Evolutionary conservation across 1,140 invertebrate species (phyloP), one percentile per base, ranked within the genome.

Genomic region (Euschistus heros): DNA sequence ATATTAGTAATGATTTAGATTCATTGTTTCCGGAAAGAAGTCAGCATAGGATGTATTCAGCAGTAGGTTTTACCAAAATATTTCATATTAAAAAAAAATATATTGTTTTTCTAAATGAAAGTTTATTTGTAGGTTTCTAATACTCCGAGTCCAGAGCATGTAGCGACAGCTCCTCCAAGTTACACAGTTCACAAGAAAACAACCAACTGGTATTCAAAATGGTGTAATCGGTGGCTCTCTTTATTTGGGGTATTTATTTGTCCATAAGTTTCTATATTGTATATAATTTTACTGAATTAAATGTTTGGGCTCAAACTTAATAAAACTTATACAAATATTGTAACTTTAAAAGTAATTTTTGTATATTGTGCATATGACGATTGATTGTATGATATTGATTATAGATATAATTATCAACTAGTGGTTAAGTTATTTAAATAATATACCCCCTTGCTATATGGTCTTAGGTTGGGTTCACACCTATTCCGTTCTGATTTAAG

Each of bases 211-310:
- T 97, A 97, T 75, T 94, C 91, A 0, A 82, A 85, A 64, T 84
- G 94, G 63, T 95, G 91, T 74, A 97, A 96, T 74, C 81, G 93
- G 71, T 97, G 93, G 92, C 81, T 94, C 24, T 94, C 93, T 14
- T 76, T 97, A 4, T 75, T 91, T 70, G 93, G 93, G 67, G 92
- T 95, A 79, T 83, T 86, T 82, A 70, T 67, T 18, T 8, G 13
- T 10, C 13, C 1, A 30, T 30, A 5, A 30, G 3, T 30, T 30
- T 30, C 30, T 30, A 30, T 37, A 10, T 37, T 37, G 13, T 37
- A 37, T 10, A 1, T 37, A 6, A 1, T 37, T 13, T 37, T 37
- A 10, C 10, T 37, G 1, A 6, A 37, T 13, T 37, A 13, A 37
- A 37, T 10, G 8, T 37, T 37, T 37, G 3, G 33, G 7, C 1